Evolutionary conservation across 92 coral and sea anemone genomes (phyloP).

Genomic region (Zoanthus gigantus): DNA sequence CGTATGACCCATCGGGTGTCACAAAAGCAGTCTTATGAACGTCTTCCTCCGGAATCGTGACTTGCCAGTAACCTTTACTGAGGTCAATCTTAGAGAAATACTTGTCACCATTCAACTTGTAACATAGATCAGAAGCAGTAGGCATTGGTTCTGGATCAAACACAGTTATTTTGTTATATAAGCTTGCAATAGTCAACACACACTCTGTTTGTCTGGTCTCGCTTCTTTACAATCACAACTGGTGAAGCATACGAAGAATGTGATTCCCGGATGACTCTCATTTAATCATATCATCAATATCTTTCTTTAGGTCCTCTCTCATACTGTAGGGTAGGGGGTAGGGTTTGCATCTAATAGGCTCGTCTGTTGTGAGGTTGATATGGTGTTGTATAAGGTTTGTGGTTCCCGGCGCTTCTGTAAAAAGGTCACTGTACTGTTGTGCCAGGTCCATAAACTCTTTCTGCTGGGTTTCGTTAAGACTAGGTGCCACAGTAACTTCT

Average conservation of each 20-base stretch:
- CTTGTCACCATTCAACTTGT: constrained; percentile 48
- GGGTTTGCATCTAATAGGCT: constrained; percentile 54
- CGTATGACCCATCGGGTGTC: constrained; percentile 52
- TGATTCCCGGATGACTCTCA: constrained; percentile 65
- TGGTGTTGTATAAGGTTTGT: constrained; percentile 35
- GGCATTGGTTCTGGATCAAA: constrained; percentile 63
- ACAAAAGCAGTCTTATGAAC: constrained; percentile 53
- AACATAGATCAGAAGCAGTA: constrained; percentile 51
- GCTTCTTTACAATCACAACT: constrained; percentile 64
- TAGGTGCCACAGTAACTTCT: neutral
- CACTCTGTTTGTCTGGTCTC: constrained; percentile 52
- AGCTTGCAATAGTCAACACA: constrained; percentile 65
- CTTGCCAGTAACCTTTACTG: constrained; percentile 63
- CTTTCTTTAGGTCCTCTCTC: constrained; percentile 48
- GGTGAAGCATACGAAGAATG: constrained; percentile 46
- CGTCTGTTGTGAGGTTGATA: constrained; percentile 43
- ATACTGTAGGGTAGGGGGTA: constrained; percentile 57
- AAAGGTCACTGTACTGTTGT: constrained; percentile 16
- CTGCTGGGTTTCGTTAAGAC: constrained; percentile 22
- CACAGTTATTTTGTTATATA: constrained; percentile 57
- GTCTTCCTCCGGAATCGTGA: constrained; percentile 43
- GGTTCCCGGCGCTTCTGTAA: constrained; percentile 32
- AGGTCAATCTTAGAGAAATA: constrained; percentile 57
- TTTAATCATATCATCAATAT: constrained; percentile 46
- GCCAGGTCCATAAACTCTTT: constrained; percentile 35